Evolutionary conservation across 1,140 invertebrate species (phyloP).

Genomic region (Drosophila pandora): DNA sequence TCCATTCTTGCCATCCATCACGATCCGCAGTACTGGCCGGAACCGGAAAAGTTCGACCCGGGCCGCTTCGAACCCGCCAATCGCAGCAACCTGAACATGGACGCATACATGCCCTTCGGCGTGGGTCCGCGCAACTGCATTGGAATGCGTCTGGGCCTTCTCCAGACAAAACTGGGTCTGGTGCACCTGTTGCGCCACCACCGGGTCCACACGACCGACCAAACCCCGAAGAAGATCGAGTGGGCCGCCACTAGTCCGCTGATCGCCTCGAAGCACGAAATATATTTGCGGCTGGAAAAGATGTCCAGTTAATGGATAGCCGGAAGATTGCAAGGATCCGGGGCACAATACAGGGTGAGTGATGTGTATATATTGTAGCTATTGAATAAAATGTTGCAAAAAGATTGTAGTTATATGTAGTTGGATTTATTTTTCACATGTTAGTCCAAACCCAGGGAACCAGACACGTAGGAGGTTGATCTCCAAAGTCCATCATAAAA

Average conservation of each 20-base stretch:
- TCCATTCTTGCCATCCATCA: conserved; percentile 62
- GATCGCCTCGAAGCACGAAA: conserved; percentile 40
- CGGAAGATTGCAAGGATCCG: no score
- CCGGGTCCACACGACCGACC: conserved; percentile 48
- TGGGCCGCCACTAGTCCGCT: conserved; percentile 19
- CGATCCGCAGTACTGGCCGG: conserved; percentile 85
- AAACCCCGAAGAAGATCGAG: conserved; percentile 36
- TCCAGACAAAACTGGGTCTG: conserved; percentile 69
- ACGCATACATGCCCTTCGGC: conserved; percentile 87
- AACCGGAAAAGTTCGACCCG: conserved; percentile 88
- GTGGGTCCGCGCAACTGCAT: conserved; percentile 91
- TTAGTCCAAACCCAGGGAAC: no score
- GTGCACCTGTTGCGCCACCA: conserved; percentile 67
- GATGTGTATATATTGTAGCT: no score
- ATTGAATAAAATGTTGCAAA: no score
- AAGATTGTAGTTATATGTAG: no score
- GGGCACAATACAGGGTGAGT: no score
- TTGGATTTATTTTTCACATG: no score
- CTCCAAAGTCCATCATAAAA: no score
- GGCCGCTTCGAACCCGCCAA: conserved; percentile 86
- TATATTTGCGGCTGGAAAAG: conserved; percentile 39
- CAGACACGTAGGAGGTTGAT: no score
- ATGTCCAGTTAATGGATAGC: conserved; percentile 8
- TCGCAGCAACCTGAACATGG: conserved; percentile 85
- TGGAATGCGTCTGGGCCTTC: conserved; percentile 84